Base-by-base conservation (phyloP, 2,797 vertebrate genomes). In the Spinus pinus region DNA sequence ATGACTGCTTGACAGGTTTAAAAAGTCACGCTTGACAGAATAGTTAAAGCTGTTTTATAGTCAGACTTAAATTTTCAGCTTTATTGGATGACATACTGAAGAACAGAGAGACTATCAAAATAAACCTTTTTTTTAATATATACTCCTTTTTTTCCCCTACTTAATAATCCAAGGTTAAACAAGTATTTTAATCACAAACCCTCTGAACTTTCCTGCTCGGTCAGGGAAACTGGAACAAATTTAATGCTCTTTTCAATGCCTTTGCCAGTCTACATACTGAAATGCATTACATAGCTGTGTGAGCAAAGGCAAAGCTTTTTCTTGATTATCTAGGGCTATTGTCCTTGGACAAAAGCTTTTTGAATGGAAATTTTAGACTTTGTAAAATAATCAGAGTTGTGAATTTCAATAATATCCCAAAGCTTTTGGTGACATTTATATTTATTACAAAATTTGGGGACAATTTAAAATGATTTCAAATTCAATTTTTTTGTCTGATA, bases 1-100 rank as follows among this genome's bases (percentile, higher is more conserved):
- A 96, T 94, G 94, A 95, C 79, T 97, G 61, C 75, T 95, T 97
- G 96, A 97, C 95, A 96, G 87, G 66, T 95, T 97, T 94, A 96
- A 96, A 96, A 97, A 97, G 93, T 96, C 66, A 39, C 0, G 8
- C 83, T 95, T 97, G 95, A 96, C 94, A 97, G 95, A 80, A 33
- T 71, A 92, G 93, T 96, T 96, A 95, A 33, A 94, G 49, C 47
- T 95, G 78, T 93, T 95, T 94, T 81, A 96, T 81, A 94, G 91
- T 73, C 86, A 89, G 80, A 93, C 87, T 97, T 94, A 93, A 94
- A 93, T 67, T 56, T 93, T 97, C 91, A 78, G 51, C 92, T 96
- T 96, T 97, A 96, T 92, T 95, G 88, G 91, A 94, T 92, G 96
- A 95, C 95, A 96, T 61, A 24, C 79, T 96, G 92, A 86, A 93